Base-by-base conservation (phyloP, 2,888 invertebrate genomes). In the Achlya flavicornis region DNA sequence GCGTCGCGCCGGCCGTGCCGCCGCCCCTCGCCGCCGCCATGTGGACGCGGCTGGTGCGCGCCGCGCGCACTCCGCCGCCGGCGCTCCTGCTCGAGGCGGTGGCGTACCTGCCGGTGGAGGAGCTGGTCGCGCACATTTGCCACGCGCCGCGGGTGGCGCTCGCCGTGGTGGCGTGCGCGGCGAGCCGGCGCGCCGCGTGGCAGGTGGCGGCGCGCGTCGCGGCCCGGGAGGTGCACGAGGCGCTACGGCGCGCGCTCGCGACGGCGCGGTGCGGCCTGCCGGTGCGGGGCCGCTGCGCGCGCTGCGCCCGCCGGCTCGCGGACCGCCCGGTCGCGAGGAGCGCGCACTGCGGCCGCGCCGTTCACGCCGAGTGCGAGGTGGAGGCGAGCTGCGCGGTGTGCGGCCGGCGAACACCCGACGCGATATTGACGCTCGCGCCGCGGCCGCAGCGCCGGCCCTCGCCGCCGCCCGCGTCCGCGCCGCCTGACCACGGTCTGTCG, bases 291-390 rank as follows among this genome's bases (percentile, higher is more conserved):
- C 75, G 75, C 59, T 92, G 92, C 79, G 74, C 48, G 67, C 81
- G 78, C 48, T 91, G 92, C 83, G 82, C 77, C 26, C 74, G 78
- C 58, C 73, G 80, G 60, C 81, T 90, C 73, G 72, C 66, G 35
- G 74, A 70, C 62, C 72, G 71, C n/a, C 65, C 75, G 61, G 69
- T 85, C 64, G 74, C 66, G 65, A 88, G 88, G 72, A 86, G 90
- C 62, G 77, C 76, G 61, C 92, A 92, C 81, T 89, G 91, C 79
- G 86, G 83, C 63, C 88, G 90, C 75, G 91, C 89, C n/a, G 63
- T 68, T 61, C 91, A 91, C 85, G 80, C 78, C 48, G 81, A 71
- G 61, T 92, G 87, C 83, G 85, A 67, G 68, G 67, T 73, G 67
- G 87, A 80, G 76, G 16, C 71, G 58, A 58, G 79, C 53, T 91